Conservation (phyloP, 2,797 vertebrate species). For the Falco naumanni region DNA sequence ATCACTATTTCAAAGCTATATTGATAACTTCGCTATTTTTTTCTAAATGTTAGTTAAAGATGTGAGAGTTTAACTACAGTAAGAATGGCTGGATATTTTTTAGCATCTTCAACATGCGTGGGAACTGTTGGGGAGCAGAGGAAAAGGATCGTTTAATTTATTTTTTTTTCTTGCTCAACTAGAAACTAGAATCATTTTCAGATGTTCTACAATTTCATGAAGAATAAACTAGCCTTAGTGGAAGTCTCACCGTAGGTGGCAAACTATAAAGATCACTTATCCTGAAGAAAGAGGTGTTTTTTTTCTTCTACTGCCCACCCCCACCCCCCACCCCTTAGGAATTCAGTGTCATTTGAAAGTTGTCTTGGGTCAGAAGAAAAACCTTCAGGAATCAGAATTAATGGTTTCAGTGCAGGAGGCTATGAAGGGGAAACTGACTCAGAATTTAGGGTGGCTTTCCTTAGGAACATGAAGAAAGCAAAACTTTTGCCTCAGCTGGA, state of each 20-base stretch:
- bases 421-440: background rate
- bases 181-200: constrained; percentile 11
- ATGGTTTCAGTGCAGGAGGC: background rate
- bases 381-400: background rate
- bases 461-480: background rate
- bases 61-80: background rate
- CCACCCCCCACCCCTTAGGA: background rate
- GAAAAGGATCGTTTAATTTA: background rate
- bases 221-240: background rate
- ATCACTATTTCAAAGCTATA: background rate
- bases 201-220: background rate
- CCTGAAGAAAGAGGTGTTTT: background rate
- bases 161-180: constrained; percentile 10
- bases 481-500: background rate
- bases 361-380: constrained; percentile 5
- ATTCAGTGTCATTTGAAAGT: constrained; percentile 33
- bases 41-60: background rate
- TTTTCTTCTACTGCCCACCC: background rate
- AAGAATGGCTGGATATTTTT: background rate
- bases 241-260: constrained; percentile 18
- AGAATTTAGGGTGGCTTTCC: background rate
- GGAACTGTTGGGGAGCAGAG: background rate
- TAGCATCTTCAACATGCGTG: background rate
- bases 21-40: background rate
- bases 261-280: constrained; percentile 2